Evolutionary conservation across 2,797 vertebrate species (phyloP).

Genomic region (Platyrinchus mystaceus): DNA sequence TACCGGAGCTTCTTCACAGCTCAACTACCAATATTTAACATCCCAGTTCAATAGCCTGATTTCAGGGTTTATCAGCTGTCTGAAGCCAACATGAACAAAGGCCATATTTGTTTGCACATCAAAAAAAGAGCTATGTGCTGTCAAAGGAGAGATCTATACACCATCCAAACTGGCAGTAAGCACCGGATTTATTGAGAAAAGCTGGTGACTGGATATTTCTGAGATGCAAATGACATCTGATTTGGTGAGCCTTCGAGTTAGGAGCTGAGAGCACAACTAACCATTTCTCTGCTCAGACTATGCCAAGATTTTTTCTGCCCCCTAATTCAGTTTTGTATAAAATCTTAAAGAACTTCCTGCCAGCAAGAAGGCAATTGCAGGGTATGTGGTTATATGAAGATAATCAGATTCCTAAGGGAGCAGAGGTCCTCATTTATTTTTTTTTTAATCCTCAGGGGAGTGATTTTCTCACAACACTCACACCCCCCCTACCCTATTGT

Average conservation of each 20-base stretch:
- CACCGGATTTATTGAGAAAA: background rate
- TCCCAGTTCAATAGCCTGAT: background rate
- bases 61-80: background rate
- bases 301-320: background rate
- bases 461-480: constrained; percentile 63
- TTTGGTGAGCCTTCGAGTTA: background rate
- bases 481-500: background rate
- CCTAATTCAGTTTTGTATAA: constrained; percentile 6
- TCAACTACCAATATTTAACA: background rate
- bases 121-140: background rate
- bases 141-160: background rate
- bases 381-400: constrained; percentile 4
- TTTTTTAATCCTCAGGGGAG: constrained; percentile 44
- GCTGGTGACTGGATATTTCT: background rate
- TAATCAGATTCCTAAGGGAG: constrained; percentile 57
- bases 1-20: background rate
- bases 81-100: background rate
- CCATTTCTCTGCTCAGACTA: constrained; percentile 15
- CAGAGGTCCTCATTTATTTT: constrained; percentile 32
- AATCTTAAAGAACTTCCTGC: constrained; percentile 27
- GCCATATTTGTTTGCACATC: background rate
- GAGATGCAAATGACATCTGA: background rate
- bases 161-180: background rate
- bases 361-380: background rate
- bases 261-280: background rate